Base-by-base conservation (phyloP, 2,888 invertebrate species). In the Drosophila lacicola region DNA sequence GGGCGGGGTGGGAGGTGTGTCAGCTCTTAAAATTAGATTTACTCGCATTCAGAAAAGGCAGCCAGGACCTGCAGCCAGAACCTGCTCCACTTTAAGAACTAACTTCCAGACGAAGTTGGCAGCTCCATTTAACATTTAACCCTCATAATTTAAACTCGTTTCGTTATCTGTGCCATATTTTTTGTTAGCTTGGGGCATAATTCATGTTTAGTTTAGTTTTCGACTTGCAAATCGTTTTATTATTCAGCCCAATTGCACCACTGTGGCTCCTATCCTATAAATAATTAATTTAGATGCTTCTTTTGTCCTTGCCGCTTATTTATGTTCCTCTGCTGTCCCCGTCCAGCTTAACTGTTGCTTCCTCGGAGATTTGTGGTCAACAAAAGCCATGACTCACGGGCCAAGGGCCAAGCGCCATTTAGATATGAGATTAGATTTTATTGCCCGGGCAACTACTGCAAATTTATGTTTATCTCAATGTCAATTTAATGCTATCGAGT, bases 181-280 rank as follows among this genome's bases (percentile, higher is more conserved):
- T 60, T 57, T 45, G 25, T 49, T 53, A 62, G 46, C 53, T 44
- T 58, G 19, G 44, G n/a, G 50, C 58, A 82, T 84, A 55, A 86
- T 71, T 84, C 83, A 83, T 88, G 81, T 88, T 78, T 70, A 71
- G 75, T 57, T 83, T 62, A 29, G 29, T 29, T 29, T 29, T 29
- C 69, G 61, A 78, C 70, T 72, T 66, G 87, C 81, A 88, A 84
- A 88, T 88, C 89, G 89, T 75, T 84, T 84, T 84, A 88, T 84
- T 84, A 84, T 84, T 73, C 83, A 86, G 53, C 45, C 66, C 72
- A 74, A 79, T 72, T 75, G 76, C 72, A 78, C 58, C 74, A 19
- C 82, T 55, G 76, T 70, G 61, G 56, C 82, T 58, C 86, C 70
- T 64, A 66, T 41, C 69, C 83, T 62, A 80, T 84, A 88, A 84